Conservation (phyloP, 2,797 vertebrate genomes). For the Acomys russatus region DNA sequence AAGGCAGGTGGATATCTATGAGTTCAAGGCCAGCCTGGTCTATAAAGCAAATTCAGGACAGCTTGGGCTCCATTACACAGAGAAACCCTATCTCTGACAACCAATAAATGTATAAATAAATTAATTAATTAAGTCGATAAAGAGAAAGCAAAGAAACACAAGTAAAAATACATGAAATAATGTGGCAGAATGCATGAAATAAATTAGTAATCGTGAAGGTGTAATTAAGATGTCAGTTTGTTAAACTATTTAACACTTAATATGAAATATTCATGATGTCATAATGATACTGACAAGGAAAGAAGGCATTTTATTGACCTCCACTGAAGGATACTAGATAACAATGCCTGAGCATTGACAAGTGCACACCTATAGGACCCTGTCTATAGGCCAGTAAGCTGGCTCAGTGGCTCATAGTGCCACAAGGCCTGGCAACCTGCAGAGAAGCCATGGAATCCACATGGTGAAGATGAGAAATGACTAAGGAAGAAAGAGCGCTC, state of each 20-base stretch:
- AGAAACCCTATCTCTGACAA: too few relatives aligned
- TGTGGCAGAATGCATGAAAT: not conserved
- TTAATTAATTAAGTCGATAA: not conserved
- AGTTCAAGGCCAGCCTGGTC: too few relatives aligned
- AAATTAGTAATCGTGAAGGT: not conserved
- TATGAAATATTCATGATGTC: not conserved
- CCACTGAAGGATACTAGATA: not conserved
- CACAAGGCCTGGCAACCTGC: too few relatives aligned
- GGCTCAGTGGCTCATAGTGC: not conserved
- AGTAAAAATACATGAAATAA: not conserved
- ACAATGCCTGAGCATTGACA: not conserved
- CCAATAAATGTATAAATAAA: too few relatives aligned
- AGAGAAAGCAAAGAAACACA: not conserved
- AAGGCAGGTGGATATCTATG: too few relatives aligned
- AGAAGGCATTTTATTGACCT: not conserved
- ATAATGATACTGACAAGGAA: not conserved
- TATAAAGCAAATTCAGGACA: too few relatives aligned
- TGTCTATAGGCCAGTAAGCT: too few relatives aligned
- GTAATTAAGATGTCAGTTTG: not conserved
- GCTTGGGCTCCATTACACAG: too few relatives aligned
- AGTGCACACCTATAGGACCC: too few relatives aligned
- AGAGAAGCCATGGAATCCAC: not conserved
- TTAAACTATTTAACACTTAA: slow-evolving; percentile 17
- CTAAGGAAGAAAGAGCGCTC: not conserved
- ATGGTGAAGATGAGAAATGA: not conserved